Percentiles rank a stretch among this genome's conserved stretches.
phyloP scores from a whole-genome alignment of 2,113 vertebrate genomes.

The Otus sunia region DNA sequence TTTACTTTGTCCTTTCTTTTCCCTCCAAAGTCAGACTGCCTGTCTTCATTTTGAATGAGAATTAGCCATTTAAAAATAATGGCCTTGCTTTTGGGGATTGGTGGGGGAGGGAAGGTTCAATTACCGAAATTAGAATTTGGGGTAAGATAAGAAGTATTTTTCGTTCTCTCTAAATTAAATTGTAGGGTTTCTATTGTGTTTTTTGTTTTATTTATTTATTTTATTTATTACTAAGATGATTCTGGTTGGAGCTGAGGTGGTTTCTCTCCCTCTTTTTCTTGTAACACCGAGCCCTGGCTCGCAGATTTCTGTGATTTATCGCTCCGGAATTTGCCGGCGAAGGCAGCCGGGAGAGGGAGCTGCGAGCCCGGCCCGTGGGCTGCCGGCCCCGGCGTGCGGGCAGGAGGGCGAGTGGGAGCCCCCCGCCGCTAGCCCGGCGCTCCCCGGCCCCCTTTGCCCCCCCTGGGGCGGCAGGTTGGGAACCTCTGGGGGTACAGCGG shows the following conservation, averaged over 20 bases:
- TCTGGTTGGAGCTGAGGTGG: rapidly evolving
- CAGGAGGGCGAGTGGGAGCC: not conserved
- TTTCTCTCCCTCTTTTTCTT: not conserved
- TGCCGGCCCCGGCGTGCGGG: too few relatives aligned
- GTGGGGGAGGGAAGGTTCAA: not conserved
- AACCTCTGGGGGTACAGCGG: too few relatives aligned
- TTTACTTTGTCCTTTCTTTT: not conserved
- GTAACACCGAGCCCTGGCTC: rapidly evolving
- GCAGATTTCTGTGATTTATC: rapidly evolving
- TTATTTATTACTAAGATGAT: not conserved
- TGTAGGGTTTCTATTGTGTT: not conserved
- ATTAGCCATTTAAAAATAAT: not conserved
- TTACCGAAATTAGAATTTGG: not conserved
- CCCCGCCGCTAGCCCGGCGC: too few relatives aligned
- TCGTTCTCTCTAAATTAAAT: not conserved
- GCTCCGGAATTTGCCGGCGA: not conserved
- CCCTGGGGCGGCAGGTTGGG: too few relatives aligned
- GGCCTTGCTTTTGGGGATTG: not conserved
- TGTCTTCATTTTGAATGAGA: not conserved
- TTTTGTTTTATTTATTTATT: not conserved
- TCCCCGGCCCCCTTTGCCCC: too few relatives aligned
- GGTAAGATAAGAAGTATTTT: not conserved
- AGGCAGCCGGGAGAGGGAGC: conserved; percentile 54
- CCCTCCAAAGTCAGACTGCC: not conserved
- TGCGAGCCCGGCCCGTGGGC: not conserved